Conservation (phyloP, 30 jellyfish, hydroid and myxozoan species). For the Chrysaora quinquecirrha region DNA sequence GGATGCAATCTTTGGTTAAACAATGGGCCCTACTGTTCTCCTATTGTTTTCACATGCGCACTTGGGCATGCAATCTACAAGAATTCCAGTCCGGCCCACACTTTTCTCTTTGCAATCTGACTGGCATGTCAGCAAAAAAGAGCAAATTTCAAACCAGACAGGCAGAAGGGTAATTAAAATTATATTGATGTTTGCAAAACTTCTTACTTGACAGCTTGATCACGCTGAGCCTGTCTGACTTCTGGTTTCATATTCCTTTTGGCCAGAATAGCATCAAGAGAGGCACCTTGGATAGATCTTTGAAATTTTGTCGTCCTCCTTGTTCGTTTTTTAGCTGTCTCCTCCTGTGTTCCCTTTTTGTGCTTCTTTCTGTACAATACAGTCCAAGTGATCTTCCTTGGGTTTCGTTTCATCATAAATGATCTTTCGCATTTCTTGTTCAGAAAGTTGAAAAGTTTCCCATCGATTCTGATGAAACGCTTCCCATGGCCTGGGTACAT, state of each 20-base stretch:
- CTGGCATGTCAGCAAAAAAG: too few species aligned
- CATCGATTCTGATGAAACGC: slow-evolving; percentile 85
- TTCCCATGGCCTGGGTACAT: slow-evolving; percentile 98
- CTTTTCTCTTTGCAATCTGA: too few species aligned
- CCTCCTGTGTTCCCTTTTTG: slow-evolving; percentile 96
- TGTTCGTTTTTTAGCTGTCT: slow-evolving; percentile 81
- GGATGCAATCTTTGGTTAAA: too few species aligned
- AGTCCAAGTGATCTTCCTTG: slow-evolving; percentile 96
- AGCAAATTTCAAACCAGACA: too few species aligned
- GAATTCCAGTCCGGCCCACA: too few species aligned
- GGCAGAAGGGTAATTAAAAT: too few species aligned
- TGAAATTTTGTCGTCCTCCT: slow-evolving; percentile 89
- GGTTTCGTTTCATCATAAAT: slow-evolving; percentile 85
- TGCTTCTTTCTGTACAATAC: slow-evolving; percentile 96
- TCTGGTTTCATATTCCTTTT: slow-evolving; percentile 93
- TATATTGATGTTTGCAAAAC: too few species aligned
- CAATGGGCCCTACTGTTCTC: too few species aligned
- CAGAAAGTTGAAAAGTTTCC: slow-evolving; percentile 88
- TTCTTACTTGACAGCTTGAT: slow-evolving; percentile 92
- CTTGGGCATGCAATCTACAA: too few species aligned
- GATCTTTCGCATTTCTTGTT: slow-evolving; percentile 93
- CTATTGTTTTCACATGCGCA: too few species aligned
- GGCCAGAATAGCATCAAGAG: slow-evolving; percentile 92
- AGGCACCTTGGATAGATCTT: slow-evolving; percentile 95
- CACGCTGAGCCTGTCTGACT: slow-evolving; percentile 93